Evolutionary conservation across 2,888 invertebrate genomes (phyloP).

Genomic region (Eilema sororculum): DNA sequence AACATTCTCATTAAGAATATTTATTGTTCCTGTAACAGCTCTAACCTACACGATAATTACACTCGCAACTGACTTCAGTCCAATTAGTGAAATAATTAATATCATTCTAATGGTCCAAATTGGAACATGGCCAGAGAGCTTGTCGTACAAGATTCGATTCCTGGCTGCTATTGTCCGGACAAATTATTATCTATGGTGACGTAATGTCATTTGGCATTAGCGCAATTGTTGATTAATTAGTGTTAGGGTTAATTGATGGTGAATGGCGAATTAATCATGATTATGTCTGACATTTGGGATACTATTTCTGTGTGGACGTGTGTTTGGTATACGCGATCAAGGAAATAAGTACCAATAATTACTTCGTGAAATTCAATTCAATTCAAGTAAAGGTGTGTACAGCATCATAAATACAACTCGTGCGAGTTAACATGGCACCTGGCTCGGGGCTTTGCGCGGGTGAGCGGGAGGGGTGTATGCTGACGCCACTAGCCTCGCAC

Average conservation of each 20-base stretch:
- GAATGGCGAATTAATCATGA: neutral
- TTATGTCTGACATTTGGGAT: neutral
- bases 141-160: constrained; percentile 51
- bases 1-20: neutral
- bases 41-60: neutral
- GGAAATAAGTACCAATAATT: too few relatives aligned
- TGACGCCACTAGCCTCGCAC: too few relatives aligned
- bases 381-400: too few relatives aligned
- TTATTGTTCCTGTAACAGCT: neutral
- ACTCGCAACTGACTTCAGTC: constrained; percentile 22
- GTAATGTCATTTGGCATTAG: constrained; percentile 20
- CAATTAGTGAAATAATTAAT: constrained; percentile 47
- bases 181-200: constrained; percentile 16
- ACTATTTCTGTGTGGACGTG: neutral
- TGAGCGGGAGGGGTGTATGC: too few relatives aligned
- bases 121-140: constrained; percentile 44
- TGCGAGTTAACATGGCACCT: too few relatives aligned
- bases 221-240: constrained; percentile 18
- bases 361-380: too few relatives aligned
- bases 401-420: too few relatives aligned
- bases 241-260: constrained; percentile 9
- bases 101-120: constrained; percentile 38
- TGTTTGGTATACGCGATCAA: too few relatives aligned
- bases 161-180: constrained; percentile 16
- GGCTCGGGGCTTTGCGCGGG: too few relatives aligned